Base-by-base conservation (phyloP, 2,113 vertebrate species). In the Lethenteron reissneri region DNA sequence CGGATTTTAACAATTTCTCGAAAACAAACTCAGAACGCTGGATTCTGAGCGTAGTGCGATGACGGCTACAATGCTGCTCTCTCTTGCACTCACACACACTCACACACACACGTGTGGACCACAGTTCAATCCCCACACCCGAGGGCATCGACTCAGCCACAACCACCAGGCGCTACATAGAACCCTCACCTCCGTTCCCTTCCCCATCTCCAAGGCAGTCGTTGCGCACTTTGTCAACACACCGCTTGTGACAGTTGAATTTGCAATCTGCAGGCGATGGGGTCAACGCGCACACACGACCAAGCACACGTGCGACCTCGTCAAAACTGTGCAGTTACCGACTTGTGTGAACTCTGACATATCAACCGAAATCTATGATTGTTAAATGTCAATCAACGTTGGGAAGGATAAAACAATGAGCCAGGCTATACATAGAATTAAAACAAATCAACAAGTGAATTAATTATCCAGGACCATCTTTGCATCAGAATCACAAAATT, bases 161-260 rank as follows among this genome's bases (percentile, higher is more conserved):
- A 64, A 14, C 4, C 60, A 64, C 60, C 21, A 14, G 21, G 14
- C 14, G 4, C 14, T 8, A 64, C 60, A 64, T 1, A 64, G 60
- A 64, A 8, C 19, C 56, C 13, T 56, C 17, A 21, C 70, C 57
- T 19, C 56, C 71, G 11, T 56, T 72, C 21, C 5, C 41, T 56
- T 8, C 10, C 15, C 4, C 3, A 1, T 3, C 3, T 4, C 88
- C 87, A 1, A 89, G 79, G 57, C 88, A 91, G 78, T 91, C 85
- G 2, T 89, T 88, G 64, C 87, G 87, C 73, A 91, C 85, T 1
- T 87, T 87, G 71, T 85, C 85, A 1, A 81, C 85, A 2, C 88
- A 91, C 58, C 88, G 84, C 73, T 90, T 90, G 78, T 89, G 87
- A 76, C 88, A 90, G 80, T 90, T 90, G 76, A 90, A 90, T 76